Evolutionary conservation across 2,888 invertebrate genomes (phyloP).

Genomic region (Mythimna vitellina): DNA sequence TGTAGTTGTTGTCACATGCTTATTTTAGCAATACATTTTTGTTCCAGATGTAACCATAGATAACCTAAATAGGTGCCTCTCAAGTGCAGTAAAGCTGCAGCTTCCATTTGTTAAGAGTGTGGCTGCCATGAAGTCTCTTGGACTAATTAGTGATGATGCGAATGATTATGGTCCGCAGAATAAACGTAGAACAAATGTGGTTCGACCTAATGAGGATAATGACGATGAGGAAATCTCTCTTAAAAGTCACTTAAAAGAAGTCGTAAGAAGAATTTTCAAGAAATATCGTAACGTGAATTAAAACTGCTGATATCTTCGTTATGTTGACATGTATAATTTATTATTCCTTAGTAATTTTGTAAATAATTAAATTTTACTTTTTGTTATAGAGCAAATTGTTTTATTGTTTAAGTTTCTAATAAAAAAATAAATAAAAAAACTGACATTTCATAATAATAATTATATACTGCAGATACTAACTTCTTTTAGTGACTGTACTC

Average conservation of each 20-base stretch:
- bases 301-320: background rate
- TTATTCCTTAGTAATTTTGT: background rate
- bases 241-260: constrained; percentile 32
- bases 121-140: constrained; percentile 78
- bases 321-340: background rate
- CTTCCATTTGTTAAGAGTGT: constrained; percentile 78
- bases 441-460: too few species aligned
- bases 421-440: too few species aligned
- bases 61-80: constrained; percentile 76
- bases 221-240: background rate
- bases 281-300: constrained; percentile 25
- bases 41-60: constrained; percentile 82
- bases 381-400: too few species aligned
- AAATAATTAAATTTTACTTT: too few species aligned
- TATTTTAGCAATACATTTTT: constrained; percentile 21
- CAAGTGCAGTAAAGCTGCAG: constrained; percentile 65
- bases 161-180: background rate
- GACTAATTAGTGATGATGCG: constrained; percentile 68
- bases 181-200: constrained; percentile 19
- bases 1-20: too few species aligned
- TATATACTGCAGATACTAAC: too few species aligned
- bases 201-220: background rate
- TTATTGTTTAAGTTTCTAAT: too few species aligned
- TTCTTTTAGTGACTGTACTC: too few species aligned
- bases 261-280: constrained; percentile 37